Evolutionary conservation across 2,888 invertebrate species (phyloP), one percentile per base, ranked within the genome.

Genomic region (Pterostichus niger): DNA sequence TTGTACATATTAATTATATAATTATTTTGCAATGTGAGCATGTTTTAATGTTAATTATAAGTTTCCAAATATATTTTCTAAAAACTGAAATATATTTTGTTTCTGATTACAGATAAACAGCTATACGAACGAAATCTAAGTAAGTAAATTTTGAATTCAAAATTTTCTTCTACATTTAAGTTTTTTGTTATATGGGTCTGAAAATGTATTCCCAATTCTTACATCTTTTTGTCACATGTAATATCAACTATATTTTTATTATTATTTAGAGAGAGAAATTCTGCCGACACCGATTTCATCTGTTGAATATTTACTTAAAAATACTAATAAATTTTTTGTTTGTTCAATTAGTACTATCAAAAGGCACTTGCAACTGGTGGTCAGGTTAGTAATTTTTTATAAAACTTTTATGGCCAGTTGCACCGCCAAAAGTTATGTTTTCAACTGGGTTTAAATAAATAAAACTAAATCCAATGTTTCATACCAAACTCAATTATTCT

Each of bases 21-120:
- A 6, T 64, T 33, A 33, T 64, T 71, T 71, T 71, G 68, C 44
- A 71, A 71, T 71, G 68, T 71, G 17, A 44, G 68, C 68, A 71
- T 71, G 68, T 71, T 71, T 64, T 44, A 24, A 46, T 71, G 68
- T 71, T 71, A 46, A 44, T 17, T 71, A 17, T 71, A 71, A 71
- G 68, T 71, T 44, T 71, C 13, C 33, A 17, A 61, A 78, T 61
- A 24, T 78, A 44, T 61, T 75, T 75, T 78, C 33, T 78, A 6
- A 78, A 61, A 59, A 59, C 33, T 78, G n/a, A 78, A 61, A 59
- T 78, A 78, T 77, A 78, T 61, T 78, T 81, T 80, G 54, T 80
- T 80, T 81, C 68, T 81, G 81, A 81, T 81, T 81, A 24, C 81
- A 81, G 81, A 81, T 81, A 81, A 81, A 81, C 81, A 81, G 56